phyloP scores from a whole-genome alignment of 2,797 vertebrate species.

The Calcarius lapponicus region DNA sequence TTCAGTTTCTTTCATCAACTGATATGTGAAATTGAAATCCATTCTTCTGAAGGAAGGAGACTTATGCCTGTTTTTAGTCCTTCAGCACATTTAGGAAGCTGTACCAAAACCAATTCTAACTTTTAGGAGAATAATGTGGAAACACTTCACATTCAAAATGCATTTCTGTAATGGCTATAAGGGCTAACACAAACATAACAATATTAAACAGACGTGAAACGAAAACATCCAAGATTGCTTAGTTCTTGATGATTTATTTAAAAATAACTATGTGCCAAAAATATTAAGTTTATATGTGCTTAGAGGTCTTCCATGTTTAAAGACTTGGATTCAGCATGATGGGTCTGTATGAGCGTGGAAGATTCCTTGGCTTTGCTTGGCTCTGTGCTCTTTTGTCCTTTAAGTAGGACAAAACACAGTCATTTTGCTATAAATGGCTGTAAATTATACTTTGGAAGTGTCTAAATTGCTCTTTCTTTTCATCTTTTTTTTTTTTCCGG shows the following conservation, averaged over 20 bases:
- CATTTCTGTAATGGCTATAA: neutral
- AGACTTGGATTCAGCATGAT: neutral
- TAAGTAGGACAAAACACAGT: neutral
- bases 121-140: neutral
- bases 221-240: neutral
- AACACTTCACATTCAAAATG: neutral
- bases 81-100: neutral
- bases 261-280: neutral
- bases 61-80: neutral
- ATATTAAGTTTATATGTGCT: neutral
- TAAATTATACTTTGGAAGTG: conserved; percentile 27
- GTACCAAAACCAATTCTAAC: neutral
- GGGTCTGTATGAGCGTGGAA: neutral
- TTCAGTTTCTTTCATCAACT: neutral
- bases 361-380: neutral
- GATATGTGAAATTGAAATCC: neutral
- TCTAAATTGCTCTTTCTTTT: neutral
- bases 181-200: neutral
- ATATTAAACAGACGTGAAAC: neutral
- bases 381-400: neutral
- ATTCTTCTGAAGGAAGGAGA: neutral
- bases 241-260: neutral
- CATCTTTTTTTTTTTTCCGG: neutral
- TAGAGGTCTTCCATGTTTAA: neutral
- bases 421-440: neutral